Evolutionary conservation across 2,797 vertebrate species (phyloP).

Genomic region (Catharus ustulatus): DNA sequence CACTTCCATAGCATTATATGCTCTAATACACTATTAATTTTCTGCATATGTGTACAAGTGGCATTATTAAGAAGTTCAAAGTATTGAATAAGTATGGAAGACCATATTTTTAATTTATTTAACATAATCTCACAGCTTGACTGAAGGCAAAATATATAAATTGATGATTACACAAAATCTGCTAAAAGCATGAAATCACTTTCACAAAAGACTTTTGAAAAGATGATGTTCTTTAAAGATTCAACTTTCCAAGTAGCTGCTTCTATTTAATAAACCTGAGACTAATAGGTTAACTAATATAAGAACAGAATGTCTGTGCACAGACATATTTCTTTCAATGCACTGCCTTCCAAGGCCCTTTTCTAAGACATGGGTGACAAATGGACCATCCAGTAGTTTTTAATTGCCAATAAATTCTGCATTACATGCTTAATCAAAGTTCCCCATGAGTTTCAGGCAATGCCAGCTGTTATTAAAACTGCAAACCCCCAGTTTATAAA

Average conservation of each 20-base stretch:
- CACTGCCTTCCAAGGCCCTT: neutral
- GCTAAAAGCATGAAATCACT: neutral
- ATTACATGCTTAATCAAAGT: neutral
- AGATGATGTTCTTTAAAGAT: neutral
- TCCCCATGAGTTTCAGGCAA: neutral
- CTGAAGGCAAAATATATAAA: neutral
- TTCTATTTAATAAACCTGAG: neutral
- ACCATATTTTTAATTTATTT: neutral
- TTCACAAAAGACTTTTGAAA: neutral
- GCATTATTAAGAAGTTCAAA: neutral
- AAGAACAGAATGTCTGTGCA: neutral
- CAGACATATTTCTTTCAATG: neutral
- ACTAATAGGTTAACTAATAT: neutral
- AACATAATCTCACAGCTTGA: neutral
- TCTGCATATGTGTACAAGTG: neutral
- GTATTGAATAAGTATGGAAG: neutral
- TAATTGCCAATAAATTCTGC: conserved; percentile 5
- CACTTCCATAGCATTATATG: neutral
- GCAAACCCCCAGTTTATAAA: neutral
- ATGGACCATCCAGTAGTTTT: neutral
- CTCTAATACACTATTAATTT: conserved; percentile 1
- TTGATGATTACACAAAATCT: neutral
- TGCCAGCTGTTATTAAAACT: neutral
- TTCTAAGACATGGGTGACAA: neutral
- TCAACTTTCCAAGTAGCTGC: neutral